phyloP scores from a whole-genome alignment of 2,113 vertebrate species.

The Prunella fulvescens region DNA sequence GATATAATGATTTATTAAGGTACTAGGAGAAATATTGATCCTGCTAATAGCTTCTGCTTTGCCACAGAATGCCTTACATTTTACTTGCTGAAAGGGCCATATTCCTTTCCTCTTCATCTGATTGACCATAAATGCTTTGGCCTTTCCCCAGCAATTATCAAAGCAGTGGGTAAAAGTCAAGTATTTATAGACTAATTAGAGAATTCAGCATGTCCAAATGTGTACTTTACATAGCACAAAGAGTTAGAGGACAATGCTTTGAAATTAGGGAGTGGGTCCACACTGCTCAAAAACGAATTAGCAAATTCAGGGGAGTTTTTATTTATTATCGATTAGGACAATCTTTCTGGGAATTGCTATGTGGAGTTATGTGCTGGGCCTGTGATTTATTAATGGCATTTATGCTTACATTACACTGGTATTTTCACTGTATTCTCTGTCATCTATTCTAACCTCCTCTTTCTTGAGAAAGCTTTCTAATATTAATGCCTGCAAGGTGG shows the following conservation, averaged over 20 bases:
- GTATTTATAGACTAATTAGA: conserved; percentile 76
- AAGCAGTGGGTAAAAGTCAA: conserved; percentile 69
- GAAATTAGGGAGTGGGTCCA: background rate
- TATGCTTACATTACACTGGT: background rate
- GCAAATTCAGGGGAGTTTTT: background rate
- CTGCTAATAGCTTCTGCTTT: conserved; percentile 78
- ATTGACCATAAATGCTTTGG: conserved; percentile 79
- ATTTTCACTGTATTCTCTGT: background rate
- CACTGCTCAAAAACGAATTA: background rate
- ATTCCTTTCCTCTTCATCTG: conserved; percentile 72
- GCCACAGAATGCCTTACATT: conserved; percentile 77
- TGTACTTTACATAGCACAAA: conserved; percentile 4
- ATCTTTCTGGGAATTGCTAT: background rate
- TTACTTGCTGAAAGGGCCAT: conserved; percentile 71
- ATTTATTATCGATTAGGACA: background rate
- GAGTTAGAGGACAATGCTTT: background rate
- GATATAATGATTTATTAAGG: conserved; percentile 83
- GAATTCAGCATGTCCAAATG: conserved; percentile 58
- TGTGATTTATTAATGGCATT: background rate
- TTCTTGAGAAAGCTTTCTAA: background rate
- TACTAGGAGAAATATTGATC: conserved; percentile 79
- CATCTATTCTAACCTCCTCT: background rate
- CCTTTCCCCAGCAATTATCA: conserved; percentile 74
- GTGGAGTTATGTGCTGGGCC: background rate
- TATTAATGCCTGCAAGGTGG: background rate